Evolutionary conservation across 2,797 vertebrate species (phyloP).

Genomic region (Cirrhinus molitorella): DNA sequence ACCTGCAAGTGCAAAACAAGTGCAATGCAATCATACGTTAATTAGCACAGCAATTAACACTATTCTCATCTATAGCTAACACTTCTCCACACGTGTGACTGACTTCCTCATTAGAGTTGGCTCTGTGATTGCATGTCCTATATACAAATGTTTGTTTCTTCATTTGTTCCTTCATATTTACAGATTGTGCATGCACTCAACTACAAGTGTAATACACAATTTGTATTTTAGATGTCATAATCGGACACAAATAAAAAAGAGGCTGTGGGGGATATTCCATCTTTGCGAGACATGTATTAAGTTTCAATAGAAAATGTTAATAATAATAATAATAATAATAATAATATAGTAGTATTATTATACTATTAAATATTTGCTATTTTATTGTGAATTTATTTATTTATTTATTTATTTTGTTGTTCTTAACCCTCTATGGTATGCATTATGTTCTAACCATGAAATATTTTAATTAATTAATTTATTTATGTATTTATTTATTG

Average conservation of each 20-base stretch:
- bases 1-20: slow-evolving; percentile 99
- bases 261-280: not conserved
- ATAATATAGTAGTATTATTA: too few species aligned
- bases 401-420: too few species aligned
- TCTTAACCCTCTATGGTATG: too few species aligned
- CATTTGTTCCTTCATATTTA: slow-evolving; percentile 35
- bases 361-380: not conserved
- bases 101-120: slow-evolving; percentile 77
- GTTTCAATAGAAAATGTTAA: not conserved
- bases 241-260: not conserved
- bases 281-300: not conserved
- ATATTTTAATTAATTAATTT: too few species aligned
- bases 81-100: slow-evolving; percentile 68
- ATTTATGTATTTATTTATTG: too few species aligned
- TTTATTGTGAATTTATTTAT: too few species aligned
- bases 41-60: slow-evolving; percentile 99
- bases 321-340: not conserved
- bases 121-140: slow-evolving; percentile 77
- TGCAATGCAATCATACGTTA: slow-evolving; percentile 99
- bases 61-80: slow-evolving; percentile 83
- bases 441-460: too few species aligned
- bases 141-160: slow-evolving; percentile 73
- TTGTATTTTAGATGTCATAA: not conserved
- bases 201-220: not conserved
- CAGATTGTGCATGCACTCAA: slow-evolving; percentile 4